phyloP scores from a whole-genome alignment of 2,888 invertebrate genomes.

The Stenchaetothrips biformis region DNA sequence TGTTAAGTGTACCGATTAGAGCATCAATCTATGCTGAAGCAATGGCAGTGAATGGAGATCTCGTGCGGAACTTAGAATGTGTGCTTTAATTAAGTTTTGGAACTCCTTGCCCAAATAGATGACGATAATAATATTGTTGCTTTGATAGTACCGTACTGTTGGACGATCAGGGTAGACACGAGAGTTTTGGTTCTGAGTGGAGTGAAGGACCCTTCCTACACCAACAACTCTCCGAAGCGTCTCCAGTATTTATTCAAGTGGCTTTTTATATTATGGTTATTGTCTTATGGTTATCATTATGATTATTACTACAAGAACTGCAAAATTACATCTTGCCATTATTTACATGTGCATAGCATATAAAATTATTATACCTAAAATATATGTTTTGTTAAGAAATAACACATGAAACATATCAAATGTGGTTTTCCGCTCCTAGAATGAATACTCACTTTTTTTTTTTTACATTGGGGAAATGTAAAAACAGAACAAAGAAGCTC shows the following conservation, averaged over 20 bases:
- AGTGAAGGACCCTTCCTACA: slow-evolving; percentile 14
- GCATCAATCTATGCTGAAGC: not conserved
- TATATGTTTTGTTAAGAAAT: slow-evolving; percentile 25
- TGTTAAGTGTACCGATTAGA: not conserved
- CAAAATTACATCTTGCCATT: slow-evolving; percentile 21
- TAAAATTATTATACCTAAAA: slow-evolving; percentile 18
- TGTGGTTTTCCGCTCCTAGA: slow-evolving; percentile 18
- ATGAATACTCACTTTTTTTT: slow-evolving; percentile 15
- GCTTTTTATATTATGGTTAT: slow-evolving; percentile 10
- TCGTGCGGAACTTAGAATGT: slow-evolving; percentile 18
- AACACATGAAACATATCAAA: slow-evolving; percentile 21
- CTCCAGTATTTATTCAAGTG: slow-evolving; percentile 21
- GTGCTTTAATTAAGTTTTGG: slow-evolving; percentile 12
- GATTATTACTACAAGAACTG: slow-evolving; percentile 22
- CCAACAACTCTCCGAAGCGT: slow-evolving; percentile 1
- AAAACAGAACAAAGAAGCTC: not conserved
- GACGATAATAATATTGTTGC: not conserved
- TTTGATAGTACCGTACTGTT: slow-evolving; percentile 23
- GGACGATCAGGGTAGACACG: slow-evolving; percentile 24
- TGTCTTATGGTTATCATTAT: slow-evolving; percentile 18
- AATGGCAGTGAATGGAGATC: not conserved
- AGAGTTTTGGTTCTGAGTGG: slow-evolving; percentile 24
- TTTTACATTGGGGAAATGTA: not conserved
- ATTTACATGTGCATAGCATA: slow-evolving; percentile 25
- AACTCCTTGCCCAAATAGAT: slow-evolving; percentile 15